Evolutionary conservation across 2,113 vertebrate genomes (phyloP).

Genomic region (Cinclus mexicanus): DNA sequence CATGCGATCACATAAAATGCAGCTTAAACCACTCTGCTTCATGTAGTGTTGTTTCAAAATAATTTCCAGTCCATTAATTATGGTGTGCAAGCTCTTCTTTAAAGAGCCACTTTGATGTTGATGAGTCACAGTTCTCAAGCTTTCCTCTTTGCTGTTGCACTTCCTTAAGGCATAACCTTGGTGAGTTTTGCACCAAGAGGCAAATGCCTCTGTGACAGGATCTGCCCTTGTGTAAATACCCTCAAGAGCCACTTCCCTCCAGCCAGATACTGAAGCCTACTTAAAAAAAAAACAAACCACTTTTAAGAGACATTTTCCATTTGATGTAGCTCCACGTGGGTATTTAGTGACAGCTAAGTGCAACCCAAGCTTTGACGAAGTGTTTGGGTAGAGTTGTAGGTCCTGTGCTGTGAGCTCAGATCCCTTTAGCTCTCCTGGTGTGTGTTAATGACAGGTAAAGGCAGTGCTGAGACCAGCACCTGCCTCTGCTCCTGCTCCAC

Average conservation of each 20-base stretch:
- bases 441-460: background rate
- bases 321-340: background rate
- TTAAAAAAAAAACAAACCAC: background rate
- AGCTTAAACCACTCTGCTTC: background rate
- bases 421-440: background rate
- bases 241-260: background rate
- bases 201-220: background rate
- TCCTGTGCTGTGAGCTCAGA: background rate
- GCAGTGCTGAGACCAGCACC: background rate
- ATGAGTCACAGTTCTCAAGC: background rate
- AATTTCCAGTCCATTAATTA: conserved; percentile 25
- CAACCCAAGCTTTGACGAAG: background rate
- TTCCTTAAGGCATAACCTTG: background rate
- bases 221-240: background rate
- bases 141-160: background rate
- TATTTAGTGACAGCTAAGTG: background rate
- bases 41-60: background rate
- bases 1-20: background rate
- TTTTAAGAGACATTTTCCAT: background rate
- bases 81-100: background rate
- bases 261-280: background rate
- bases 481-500: background rate
- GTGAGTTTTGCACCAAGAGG: background rate
- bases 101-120: background rate
- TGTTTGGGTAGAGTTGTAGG: background rate